Base-by-base conservation (phyloP, 2,888 invertebrate genomes). In the Dinocampus coccinellae region DNA sequence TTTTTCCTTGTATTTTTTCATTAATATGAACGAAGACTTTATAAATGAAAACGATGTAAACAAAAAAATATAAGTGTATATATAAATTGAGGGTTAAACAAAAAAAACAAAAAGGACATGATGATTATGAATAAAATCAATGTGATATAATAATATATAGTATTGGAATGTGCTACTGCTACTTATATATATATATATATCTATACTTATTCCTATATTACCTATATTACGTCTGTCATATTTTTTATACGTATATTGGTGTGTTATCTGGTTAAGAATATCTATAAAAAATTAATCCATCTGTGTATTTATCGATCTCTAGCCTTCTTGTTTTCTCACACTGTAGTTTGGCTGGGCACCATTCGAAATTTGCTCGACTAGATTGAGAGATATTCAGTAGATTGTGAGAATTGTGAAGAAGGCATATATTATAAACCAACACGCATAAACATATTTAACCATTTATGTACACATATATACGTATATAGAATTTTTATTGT, bases 341-440 rank as follows among this genome's bases (percentile, higher is more conserved):
- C 66, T 66, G n/a, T n/a, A 66, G 76, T 75, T 72, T 71, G 76
- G 76, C 79, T 77, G 77, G 79, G 78, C 81, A 83, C 81, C 83
- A 79, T 80, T 72, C 82, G 84, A 84, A 76, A 85, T 85, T 85
- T 81, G 81, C 80, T 78, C 82, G 78, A 83, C 83, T 84, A 85
- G 85, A 86, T 86, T 85, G 85, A 85, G 86, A 86, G 86, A 85
- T 85, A 86, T 86, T 86, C 82, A 80, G 79, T 79, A 81, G 79
- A 80, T 80, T 72, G 69, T 73, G 73, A 6, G 29, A n/a, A 7
- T 29, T 16, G 16, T 16, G 16, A 9, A 20, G 20, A 20, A 16
- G 20, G 16, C 47, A 47, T 47, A n/a, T 16, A 47, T 47, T n/a
- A 47, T 47, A n/a, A 6, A 39, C n/a, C 7, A 47, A n/a, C 47